Base-by-base conservation (phyloP, 2,797 vertebrate species). In the Cossypha heuglini region DNA sequence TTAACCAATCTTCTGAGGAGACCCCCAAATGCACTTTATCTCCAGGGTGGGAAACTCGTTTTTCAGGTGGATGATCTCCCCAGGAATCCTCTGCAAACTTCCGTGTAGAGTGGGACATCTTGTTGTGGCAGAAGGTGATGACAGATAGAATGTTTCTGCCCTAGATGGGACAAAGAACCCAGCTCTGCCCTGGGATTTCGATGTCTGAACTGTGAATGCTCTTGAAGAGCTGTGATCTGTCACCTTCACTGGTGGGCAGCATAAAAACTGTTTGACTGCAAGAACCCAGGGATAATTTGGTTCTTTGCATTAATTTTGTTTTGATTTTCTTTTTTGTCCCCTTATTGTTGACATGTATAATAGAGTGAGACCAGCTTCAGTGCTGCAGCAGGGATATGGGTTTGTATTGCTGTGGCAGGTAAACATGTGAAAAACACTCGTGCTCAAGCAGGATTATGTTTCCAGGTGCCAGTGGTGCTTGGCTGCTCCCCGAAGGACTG, bases 371-470 rank as follows among this genome's bases (percentile, higher is more conserved):
- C 13, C 38, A 54, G 59, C 46, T 40, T 68, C 4, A 6, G 77
- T 19, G 2, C 54, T 46, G 74, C 86, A 59, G 55, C 45, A 26
- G 51, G 35, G 61, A n/a, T 55, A n/a, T 43, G 49, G 9, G 2
- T 54, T 20, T 62, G 33, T 37, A 3, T 24, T 84, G 29, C 57
- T 11, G 6, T 5, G 6, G 40, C 40, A 79, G 38, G 63, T 26
- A 42, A 61, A 63, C 3, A 3, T 0, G 0, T 52, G 37, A 64
- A 63, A 78, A 54, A 14, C 48, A 16, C 54, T 42, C 0, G 0
- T 33, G 52, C 18, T 33, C 45, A 37, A 31, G 18, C 40, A 46
- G 63, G 33, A 46, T 0, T 0, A 0, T 1, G 31, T 45, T 25
- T 33, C 43, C n/a, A 4, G 21, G 59, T 62, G 43, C 40, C 26